These are phyloP conservation scores for Umimayanthus kanabou DNA, from an alignment of 92 coral and sea anemone genomes.

Conservation along the genomic window DNA sequence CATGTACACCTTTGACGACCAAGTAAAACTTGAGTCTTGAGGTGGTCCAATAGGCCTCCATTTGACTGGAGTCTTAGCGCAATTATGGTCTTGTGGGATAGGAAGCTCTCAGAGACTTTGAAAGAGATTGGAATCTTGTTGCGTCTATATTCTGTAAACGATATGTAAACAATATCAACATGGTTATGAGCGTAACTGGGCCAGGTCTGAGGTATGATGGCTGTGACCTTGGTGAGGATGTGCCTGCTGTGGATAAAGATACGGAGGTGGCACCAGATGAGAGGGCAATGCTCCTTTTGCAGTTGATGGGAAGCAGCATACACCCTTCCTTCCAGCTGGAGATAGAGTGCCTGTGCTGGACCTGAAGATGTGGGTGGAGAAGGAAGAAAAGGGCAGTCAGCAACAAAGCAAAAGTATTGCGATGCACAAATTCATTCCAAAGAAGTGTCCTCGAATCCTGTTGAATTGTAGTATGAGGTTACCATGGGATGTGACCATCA, in stretches of 20 bases:
- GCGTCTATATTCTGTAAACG: not conserved
- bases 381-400: slow-evolving; percentile 12
- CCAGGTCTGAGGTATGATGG: not conserved
- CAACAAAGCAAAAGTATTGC: not conserved
- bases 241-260: slow-evolving; percentile 14
- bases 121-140: not conserved
- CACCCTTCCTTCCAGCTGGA: not conserved
- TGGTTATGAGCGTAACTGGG: not conserved
- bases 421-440: too few species aligned
- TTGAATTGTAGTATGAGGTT: too few species aligned
- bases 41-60: slow-evolving; percentile 52
- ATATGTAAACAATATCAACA: not conserved
- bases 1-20: slow-evolving; percentile 31
- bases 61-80: slow-evolving; percentile 45
- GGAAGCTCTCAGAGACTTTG: too few species aligned
- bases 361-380: slow-evolving; percentile 49
- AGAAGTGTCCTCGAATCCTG: too few species aligned
- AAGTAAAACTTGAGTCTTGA: slow-evolving; percentile 27
- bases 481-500: too few species aligned
- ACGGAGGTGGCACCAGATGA: not conserved
- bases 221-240: not conserved
- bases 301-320: not conserved
- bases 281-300: not conserved
- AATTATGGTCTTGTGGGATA: slow-evolving; percentile 44
- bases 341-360: slow-evolving; percentile 28